A percentile compares a stretch with the other conserved stretches of the same genome.
These are phyloP conservation scores for Heliconius congener DNA, from an alignment of 1,140 invertebrate species.

Conservation along the genomic window DNA sequence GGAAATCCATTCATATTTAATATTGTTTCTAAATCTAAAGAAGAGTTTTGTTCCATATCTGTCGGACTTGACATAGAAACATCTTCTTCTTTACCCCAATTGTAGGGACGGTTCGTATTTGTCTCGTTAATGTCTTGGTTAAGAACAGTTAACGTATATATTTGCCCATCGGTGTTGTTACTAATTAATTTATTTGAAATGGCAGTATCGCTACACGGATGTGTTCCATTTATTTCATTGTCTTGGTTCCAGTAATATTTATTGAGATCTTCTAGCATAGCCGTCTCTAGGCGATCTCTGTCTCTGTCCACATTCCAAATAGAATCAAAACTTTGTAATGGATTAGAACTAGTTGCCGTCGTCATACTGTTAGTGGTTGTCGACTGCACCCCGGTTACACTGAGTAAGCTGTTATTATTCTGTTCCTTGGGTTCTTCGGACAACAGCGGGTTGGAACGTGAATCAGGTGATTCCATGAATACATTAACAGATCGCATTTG, in stretches of 20 bases:
- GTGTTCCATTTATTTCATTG: conserved; percentile 80
- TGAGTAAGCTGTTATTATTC: conserved; percentile 86
- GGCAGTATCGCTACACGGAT: conserved; percentile 72
- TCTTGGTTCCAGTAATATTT: conserved; percentile 89
- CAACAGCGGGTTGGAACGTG: conserved; percentile 76
- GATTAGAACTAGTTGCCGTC: conserved; percentile 70
- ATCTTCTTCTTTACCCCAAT: conserved; percentile 80
- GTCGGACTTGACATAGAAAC: conserved; percentile 83
- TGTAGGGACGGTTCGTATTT: conserved; percentile 65
- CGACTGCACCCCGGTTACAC: conserved; percentile 66
- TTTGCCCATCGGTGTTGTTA: conserved; percentile 83
- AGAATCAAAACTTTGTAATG: conserved; percentile 82
- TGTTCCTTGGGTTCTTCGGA: conserved; percentile 84
- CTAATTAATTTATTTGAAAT: conserved; percentile 79
- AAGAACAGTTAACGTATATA: conserved; percentile 86
- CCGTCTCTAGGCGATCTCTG: conserved; percentile 85
- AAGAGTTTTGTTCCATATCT: conserved; percentile 81
- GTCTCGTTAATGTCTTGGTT: conserved; percentile 84
- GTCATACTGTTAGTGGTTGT: conserved; percentile 66
- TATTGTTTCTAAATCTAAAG: conserved; percentile 85
- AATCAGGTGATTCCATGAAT: conserved; percentile 82
- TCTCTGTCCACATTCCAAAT: conserved; percentile 88
- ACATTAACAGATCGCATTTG: conserved; percentile 84
- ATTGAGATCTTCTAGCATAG: conserved; percentile 90
- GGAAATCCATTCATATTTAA: conserved; percentile 84